phyloP scores from a whole-genome alignment of 1,140 invertebrate species.

The Aleiodes sp. region DNA sequence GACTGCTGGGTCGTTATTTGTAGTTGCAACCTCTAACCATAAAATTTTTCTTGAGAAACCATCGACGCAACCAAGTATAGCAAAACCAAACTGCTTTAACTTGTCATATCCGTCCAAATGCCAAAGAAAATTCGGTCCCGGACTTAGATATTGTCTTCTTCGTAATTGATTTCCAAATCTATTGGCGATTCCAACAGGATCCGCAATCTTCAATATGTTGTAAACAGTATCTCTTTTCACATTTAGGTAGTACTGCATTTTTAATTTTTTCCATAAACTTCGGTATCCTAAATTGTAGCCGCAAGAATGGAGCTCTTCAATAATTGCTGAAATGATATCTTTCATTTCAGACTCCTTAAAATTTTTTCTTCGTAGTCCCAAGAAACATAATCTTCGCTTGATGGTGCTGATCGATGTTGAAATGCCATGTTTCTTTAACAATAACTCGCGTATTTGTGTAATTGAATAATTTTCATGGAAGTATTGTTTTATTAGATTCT shows the following conservation, averaged over 20 bases:
- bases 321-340: no score
- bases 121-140: slow-evolving; percentile 49
- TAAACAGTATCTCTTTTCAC: not conserved
- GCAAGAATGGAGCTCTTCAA: no score
- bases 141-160: slow-evolving; percentile 35
- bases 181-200: not conserved
- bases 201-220: not conserved
- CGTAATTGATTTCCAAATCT: not conserved
- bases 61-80: slow-evolving; percentile 37
- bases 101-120: slow-evolving; percentile 52
- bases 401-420: no score
- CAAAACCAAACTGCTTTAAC: slow-evolving; percentile 47
- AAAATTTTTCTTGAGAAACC: no score
- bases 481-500: no score
- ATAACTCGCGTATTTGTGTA: no score
- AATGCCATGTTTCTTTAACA: no score
- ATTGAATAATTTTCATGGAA: no score
- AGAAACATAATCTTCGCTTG: no score
- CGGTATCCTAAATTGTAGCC: not conserved
- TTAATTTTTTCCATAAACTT: slow-evolving; percentile 11
- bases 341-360: no score
- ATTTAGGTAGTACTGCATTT: not conserved
- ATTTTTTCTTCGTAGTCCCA: no score
- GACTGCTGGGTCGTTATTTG: slow-evolving; percentile 9
- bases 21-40: slow-evolving; percentile 10